These are phyloP conservation scores for Pammene aurita DNA, from an alignment of 2,888 invertebrate species.

Conservation along the genomic window DNA sequence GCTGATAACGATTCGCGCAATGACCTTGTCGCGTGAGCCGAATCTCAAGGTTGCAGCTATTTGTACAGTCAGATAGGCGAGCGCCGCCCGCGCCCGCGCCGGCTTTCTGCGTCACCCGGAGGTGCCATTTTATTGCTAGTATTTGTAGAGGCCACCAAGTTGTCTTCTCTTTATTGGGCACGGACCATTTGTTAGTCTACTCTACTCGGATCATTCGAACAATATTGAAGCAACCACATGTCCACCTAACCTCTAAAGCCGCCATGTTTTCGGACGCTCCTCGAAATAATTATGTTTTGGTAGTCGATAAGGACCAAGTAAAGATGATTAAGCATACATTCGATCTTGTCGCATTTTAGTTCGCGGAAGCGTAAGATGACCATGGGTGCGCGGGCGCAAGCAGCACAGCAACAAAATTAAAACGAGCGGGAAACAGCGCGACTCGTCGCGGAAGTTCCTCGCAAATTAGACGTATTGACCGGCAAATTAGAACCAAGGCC, in stretches of 20 bases:
- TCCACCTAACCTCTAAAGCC: constrained; percentile 25
- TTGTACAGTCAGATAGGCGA: constrained; percentile 78
- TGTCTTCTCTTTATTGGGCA: constrained; percentile 50
- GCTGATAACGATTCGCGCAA: constrained; percentile 82
- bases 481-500: constrained; percentile 64
- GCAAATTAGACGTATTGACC: constrained; percentile 71
- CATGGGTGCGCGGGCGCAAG: constrained; percentile 35
- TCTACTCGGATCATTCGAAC: constrained; percentile 13
- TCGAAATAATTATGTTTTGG: neutral
- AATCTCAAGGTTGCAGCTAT: constrained; percentile 81
- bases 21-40: constrained; percentile 81
- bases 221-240: constrained; percentile 14
- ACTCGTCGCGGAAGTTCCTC: constrained; percentile 73
- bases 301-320: neutral
- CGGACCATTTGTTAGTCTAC: constrained; percentile 21
- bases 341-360: constrained; percentile 6
- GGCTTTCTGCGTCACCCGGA: constrained; percentile 68
- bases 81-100: constrained; percentile 50
- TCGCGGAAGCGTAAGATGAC: constrained; percentile 32
- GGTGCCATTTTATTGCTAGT: constrained; percentile 70
- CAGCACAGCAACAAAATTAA: constrained; percentile 53
- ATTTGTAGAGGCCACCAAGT: constrained; percentile 69
- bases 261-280: constrained; percentile 32
- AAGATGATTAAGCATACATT: constrained; percentile 11
- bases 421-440: constrained; percentile 51